phyloP scores from a whole-genome alignment of 2,888 invertebrate species.

The Drosophila diplacantha region DNA sequence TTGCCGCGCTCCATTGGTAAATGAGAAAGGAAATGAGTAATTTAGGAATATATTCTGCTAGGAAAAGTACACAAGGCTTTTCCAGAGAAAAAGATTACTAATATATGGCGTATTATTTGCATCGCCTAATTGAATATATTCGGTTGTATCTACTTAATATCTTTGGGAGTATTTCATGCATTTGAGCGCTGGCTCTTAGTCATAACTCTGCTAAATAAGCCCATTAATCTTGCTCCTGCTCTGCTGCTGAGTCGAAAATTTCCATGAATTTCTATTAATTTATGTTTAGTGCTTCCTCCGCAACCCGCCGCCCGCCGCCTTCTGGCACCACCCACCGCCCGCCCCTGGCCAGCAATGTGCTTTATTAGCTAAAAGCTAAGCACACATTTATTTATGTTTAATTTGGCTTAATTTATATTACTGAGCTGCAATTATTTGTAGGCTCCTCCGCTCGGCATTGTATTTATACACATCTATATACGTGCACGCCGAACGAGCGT shows the following conservation, averaged over 20 bases:
- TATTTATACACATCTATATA: slow-evolving; percentile 23
- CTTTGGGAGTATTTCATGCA: slow-evolving; percentile 16
- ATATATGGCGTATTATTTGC: slow-evolving; percentile 5
- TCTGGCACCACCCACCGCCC: slow-evolving; percentile 7
- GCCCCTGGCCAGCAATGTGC: slow-evolving; percentile 33
- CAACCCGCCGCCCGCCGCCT: neutral
- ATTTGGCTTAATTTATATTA: slow-evolving; percentile 58
- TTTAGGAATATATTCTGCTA: neutral
- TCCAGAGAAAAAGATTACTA: slow-evolving; percentile 7
- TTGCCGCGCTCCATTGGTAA: neutral
- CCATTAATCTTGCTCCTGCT: slow-evolving; percentile 50
- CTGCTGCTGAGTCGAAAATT: slow-evolving; percentile 33
- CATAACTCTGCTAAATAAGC: slow-evolving; percentile 57
- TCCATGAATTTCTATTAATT: slow-evolving; percentile 54
- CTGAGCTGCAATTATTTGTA: slow-evolving; percentile 48
- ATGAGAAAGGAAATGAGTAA: slow-evolving; percentile 5
- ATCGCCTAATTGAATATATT: slow-evolving; percentile 6
- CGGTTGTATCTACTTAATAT: slow-evolving; percentile 11
- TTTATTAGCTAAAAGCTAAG: slow-evolving; percentile 56
- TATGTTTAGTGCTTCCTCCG: slow-evolving; percentile 38
- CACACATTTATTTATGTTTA: slow-evolving; percentile 56
- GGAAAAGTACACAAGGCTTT: neutral
- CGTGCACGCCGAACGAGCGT: neutral
- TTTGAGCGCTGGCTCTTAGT: slow-evolving; percentile 28
- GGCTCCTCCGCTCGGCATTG: slow-evolving; percentile 29